Base-by-base conservation (phyloP, 2,797 vertebrate genomes). In the Denticeps clupeoides region DNA sequence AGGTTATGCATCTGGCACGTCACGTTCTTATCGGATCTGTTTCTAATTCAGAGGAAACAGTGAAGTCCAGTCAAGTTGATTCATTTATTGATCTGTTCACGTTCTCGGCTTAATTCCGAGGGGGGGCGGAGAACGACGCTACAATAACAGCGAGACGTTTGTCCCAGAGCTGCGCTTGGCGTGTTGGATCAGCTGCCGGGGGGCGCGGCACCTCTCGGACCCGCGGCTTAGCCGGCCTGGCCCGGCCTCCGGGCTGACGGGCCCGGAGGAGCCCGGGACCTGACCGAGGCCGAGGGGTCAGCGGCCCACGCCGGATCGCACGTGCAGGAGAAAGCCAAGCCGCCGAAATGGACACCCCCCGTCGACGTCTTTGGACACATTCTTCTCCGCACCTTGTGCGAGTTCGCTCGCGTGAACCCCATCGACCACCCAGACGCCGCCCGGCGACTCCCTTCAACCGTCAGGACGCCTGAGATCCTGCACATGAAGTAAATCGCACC, bases 221-320 rank as follows among this genome's bases (percentile, higher is more conserved):
- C n/a, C n/a, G n/a, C n/a, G n/a, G n/a, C n/a, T n/a, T n/a, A n/a
- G n/a, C n/a, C n/a, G n/a, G n/a, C n/a, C n/a, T n/a, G 3, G 16
- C n/a, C 9, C 16, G 13, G 22, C 58, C 49, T 37, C 37, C 29
- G 3, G 45, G 52, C 52, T 63, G 57, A 70, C 74, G 18, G 16
- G 70, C 62, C 40, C 58, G 49, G 43, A 59, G 70, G 68, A 64
- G 61, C 66, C 62, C 56, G 59, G 58, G 47, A 52, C 35, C 49
- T 40, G 24, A 12, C 37, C 37, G 33, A 32, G 51, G 42, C 1
- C 1, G 41, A 64, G 56, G 15, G 58, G 55, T 67, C 63, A 64
- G 66, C 38, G 46, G 49, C 35, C 58, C 67, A 64, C 51, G 19
- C 4, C 64, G 78, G 72, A 82, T 83, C 66, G 82, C 81, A 79